These are phyloP conservation scores for Xestia xanthographa DNA, from an alignment of 2,888 invertebrate species.

Conservation along the genomic window DNA sequence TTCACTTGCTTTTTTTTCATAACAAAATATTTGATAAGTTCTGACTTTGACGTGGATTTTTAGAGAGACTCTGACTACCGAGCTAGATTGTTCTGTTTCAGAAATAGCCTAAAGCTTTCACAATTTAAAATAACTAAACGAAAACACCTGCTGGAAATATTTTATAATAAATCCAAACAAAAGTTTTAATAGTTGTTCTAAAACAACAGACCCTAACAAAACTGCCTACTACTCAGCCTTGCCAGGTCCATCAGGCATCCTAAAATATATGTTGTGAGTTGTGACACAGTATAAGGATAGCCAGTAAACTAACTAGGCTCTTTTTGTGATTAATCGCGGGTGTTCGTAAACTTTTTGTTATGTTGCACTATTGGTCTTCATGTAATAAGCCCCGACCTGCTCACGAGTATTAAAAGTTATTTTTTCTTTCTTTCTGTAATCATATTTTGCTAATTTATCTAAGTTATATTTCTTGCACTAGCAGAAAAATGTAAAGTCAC, in stretches of 20 bases:
- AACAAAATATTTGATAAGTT: background rate
- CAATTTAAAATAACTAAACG: background rate
- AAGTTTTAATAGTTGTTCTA: constrained; percentile 23
- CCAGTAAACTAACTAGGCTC: background rate
- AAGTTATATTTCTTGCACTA: no score
- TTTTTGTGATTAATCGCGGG: background rate
- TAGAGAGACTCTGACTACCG: background rate
- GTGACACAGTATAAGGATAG: background rate
- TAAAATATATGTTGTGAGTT: constrained; percentile 16
- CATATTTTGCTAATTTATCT: no score
- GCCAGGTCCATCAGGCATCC: constrained; percentile 6
- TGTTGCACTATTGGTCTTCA: background rate
- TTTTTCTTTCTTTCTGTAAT: no score
- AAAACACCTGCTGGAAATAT: background rate
- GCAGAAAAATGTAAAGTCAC: no score
- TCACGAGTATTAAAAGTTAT: background rate
- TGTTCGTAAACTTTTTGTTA: no score
- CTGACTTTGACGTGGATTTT: background rate
- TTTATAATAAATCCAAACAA: constrained; percentile 1
- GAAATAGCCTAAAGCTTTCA: background rate
- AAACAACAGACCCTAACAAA: constrained; percentile 11
- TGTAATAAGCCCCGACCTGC: background rate
- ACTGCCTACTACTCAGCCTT: background rate
- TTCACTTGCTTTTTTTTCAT: no score
- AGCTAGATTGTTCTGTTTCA: background rate